Evolutionary conservation across 64 coral and sea anemone species (phyloP).

Genomic region (Cladopsammia gracilis): DNA sequence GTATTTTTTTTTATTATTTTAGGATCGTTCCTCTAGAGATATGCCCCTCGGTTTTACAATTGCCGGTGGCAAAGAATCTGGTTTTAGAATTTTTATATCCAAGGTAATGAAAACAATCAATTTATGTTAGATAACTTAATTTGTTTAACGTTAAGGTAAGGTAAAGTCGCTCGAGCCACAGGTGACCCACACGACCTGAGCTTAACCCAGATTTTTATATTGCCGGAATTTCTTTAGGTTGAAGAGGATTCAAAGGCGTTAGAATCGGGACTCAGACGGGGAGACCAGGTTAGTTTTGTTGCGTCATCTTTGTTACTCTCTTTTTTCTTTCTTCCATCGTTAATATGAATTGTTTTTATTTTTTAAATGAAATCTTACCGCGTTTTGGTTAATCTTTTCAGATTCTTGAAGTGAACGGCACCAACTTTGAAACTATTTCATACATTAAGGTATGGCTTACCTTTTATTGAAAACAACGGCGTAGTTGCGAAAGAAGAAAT

Average conservation of each 20-base stretch:
- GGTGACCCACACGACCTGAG: too few relatives aligned
- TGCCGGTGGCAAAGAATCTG: slow-evolving; percentile 85
- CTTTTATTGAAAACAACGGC: too few relatives aligned
- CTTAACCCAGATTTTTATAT: too few relatives aligned
- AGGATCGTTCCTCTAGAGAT: slow-evolving; percentile 82
- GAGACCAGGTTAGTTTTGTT: slow-evolving; percentile 53
- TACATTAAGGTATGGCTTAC: slow-evolving; percentile 46
- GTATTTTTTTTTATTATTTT: background rate
- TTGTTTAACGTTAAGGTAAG: too few relatives aligned
- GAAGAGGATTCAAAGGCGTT: slow-evolving; percentile 29
- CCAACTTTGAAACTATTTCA: slow-evolving; percentile 70
- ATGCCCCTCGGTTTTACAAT: slow-evolving; percentile 84
- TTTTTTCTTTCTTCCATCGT: background rate
- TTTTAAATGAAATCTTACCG: background rate
- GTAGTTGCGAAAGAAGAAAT: too few relatives aligned
- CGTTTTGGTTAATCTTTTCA: slow-evolving; percentile 23
- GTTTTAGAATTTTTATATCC: slow-evolving; percentile 91
- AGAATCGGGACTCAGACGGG: slow-evolving; percentile 43
- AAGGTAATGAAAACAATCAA: slow-evolving; percentile 56
- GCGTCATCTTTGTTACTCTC: background rate
- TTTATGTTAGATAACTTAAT: background rate
- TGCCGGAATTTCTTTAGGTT: background rate
- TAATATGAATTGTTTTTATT: background rate
- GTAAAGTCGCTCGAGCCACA: too few relatives aligned
- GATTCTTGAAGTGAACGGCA: slow-evolving; percentile 75